Base-by-base conservation (phyloP, 2,797 vertebrate species). In the Pteronotus mesoamericanus region DNA sequence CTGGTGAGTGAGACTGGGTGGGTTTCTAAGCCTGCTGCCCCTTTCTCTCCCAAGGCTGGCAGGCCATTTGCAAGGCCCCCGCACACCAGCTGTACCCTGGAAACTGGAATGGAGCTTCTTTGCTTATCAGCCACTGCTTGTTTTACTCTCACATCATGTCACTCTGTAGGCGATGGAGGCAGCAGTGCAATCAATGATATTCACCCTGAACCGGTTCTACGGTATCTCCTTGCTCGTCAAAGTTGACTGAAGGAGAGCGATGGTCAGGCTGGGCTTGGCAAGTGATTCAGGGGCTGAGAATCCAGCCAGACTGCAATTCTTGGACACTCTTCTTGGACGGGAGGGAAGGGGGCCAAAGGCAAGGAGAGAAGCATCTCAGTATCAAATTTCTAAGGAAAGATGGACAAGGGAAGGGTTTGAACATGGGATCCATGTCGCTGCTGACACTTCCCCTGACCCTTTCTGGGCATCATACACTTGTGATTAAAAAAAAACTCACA, bases 61-160 rank as follows among this genome's bases (percentile, higher is more conserved):
- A 69, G 42, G 89, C 11, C 64, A 91, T 6, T n/a, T 93, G 21
- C 19, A 12, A 95, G 86, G 3, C 64, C 44, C 22, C 21, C 8
- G 24, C 18, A 84, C 32, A 72, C 44, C 22, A 95, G 37, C 29
- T 91, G 80, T 18, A 59, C 21, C 57, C 94, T 96, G 34, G 93
- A 79, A 97, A 95, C 94, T 85, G 2, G 90, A 97, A 95, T 3
- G 42, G 94, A 93, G 37, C 79, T 69, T 78, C 85, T 89, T 39
- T 51, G 39, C 21, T 2, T 82, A 91, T 29, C 39, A 46, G 87
- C 42, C 22, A 42, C 42, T 69, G 89, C 97, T 44, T 80, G 46
- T 61, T 94, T 96, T 95, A 88, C 46, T 80, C 19, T 95, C 86
- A 12, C 68, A 79, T 83, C 21, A 68, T 95, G 59, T 19, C 77